phyloP scores from a whole-genome alignment of 1,140 invertebrate genomes.

The Phymastichus coffea region DNA sequence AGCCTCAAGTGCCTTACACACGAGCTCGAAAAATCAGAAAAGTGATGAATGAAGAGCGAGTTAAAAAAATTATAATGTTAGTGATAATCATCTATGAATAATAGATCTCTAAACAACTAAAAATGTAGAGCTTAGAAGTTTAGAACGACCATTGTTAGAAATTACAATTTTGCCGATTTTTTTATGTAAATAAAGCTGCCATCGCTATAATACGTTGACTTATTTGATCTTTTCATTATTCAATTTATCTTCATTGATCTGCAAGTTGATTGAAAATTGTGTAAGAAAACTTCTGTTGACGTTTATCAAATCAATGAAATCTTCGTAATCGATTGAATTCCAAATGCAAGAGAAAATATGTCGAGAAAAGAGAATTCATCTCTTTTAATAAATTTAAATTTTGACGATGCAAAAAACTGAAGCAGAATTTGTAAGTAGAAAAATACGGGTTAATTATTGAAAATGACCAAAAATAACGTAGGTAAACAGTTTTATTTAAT shows the following conservation, averaged over 20 bases:
- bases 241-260: background rate
- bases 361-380: no score
- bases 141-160: conserved; percentile 1
- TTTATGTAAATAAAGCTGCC: conserved; percentile 48
- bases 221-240: conserved; percentile 28
- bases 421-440: no score
- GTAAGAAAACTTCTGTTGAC: no score
- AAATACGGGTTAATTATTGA: no score
- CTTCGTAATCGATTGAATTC: no score
- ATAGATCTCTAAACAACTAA: conserved; percentile 16
- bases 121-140: conserved; percentile 16
- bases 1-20: conserved; percentile 26
- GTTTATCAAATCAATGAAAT: no score
- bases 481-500: conserved; percentile 11
- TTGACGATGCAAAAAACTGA: no score
- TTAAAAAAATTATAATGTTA: background rate
- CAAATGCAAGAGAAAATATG: no score
- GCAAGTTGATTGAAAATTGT: background rate
- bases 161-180: conserved; percentile 14
- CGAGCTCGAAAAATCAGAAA: background rate
- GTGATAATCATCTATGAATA: conserved; percentile 1
- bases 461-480: no score
- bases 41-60: background rate
- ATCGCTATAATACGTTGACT: conserved; percentile 38
- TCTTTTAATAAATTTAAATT: no score